phyloP scores from a whole-genome alignment of 2,113 vertebrate species.

The Pseudopodoces humilis region DNA sequence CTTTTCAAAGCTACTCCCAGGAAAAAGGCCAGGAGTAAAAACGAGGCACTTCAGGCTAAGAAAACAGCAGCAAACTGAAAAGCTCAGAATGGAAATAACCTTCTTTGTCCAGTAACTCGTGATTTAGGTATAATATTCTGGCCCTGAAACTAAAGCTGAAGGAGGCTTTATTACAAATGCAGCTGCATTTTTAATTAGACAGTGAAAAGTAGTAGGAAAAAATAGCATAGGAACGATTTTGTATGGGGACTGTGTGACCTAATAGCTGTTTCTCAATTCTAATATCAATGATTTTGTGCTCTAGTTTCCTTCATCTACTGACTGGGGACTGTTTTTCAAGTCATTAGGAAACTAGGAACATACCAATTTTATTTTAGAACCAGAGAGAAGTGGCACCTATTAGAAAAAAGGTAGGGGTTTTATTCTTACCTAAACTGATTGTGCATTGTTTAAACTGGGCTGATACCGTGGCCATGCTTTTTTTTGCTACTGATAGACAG shows the following conservation, averaged over 20 bases:
- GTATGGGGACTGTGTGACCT: constrained; percentile 1
- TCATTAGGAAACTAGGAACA: background rate
- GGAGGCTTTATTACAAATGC: constrained; percentile 43
- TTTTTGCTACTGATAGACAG: background rate
- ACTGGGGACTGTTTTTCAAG: constrained; percentile 21
- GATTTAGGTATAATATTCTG: constrained; percentile 5
- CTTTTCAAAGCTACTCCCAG: background rate
- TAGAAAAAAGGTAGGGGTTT: background rate
- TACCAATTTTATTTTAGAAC: background rate
- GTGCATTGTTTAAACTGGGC: background rate
- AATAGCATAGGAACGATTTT: constrained; percentile 44
- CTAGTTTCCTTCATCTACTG: constrained; percentile 9
- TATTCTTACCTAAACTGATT: background rate
- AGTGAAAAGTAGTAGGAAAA: constrained; percentile 47
- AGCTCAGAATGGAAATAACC: background rate
- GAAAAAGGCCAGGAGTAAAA: background rate
- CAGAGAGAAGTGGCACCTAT: background rate
- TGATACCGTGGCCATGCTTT: background rate
- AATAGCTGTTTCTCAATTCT: constrained; percentile 29
- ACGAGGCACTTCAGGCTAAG: background rate
- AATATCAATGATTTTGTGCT: constrained; percentile 18
- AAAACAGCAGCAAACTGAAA: background rate
- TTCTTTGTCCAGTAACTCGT: background rate
- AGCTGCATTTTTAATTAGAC: constrained; percentile 57
- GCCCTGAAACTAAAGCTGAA: constrained; percentile 19